phyloP scores from a whole-genome alignment of 2,797 vertebrate genomes.

The Falco rusticolus region DNA sequence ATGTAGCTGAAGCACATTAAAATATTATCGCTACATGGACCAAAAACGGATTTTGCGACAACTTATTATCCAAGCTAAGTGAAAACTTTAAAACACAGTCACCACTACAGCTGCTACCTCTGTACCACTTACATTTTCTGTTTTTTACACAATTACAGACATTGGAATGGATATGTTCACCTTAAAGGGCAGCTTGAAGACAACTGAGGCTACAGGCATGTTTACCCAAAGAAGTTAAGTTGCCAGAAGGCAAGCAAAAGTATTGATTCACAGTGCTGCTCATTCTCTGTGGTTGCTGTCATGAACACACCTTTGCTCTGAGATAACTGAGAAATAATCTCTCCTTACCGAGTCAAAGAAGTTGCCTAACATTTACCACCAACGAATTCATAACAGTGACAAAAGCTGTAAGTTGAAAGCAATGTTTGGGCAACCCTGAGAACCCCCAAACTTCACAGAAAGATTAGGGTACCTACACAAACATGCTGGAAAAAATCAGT shows the following conservation, averaged over 20 bases:
- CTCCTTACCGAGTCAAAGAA: background rate
- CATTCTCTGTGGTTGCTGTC: background rate
- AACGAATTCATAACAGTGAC: background rate
- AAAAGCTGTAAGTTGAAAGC: background rate
- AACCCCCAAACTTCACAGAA: background rate
- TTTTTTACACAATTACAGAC: background rate
- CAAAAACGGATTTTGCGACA: background rate
- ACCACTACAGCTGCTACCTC: background rate
- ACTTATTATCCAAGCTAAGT: background rate
- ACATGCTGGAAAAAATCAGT: background rate
- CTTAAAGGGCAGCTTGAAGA: background rate
- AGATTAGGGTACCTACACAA: background rate
- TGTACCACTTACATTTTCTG: background rate
- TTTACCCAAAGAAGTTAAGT: background rate
- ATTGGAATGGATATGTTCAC: background rate
- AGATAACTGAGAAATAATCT: background rate
- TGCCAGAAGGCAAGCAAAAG: background rate
- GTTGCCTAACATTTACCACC: background rate
- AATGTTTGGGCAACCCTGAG: background rate
- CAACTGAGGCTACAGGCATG: background rate
- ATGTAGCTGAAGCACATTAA: background rate
- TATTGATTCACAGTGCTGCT: background rate
- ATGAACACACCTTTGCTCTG: background rate
- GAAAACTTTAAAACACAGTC: background rate
- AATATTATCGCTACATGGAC: background rate